Percentiles rank a stretch among this genome's conserved stretches.
Evolutionary conservation across 2,888 invertebrate species (phyloP).

Genomic region (Bombyx huttoni): DNA sequence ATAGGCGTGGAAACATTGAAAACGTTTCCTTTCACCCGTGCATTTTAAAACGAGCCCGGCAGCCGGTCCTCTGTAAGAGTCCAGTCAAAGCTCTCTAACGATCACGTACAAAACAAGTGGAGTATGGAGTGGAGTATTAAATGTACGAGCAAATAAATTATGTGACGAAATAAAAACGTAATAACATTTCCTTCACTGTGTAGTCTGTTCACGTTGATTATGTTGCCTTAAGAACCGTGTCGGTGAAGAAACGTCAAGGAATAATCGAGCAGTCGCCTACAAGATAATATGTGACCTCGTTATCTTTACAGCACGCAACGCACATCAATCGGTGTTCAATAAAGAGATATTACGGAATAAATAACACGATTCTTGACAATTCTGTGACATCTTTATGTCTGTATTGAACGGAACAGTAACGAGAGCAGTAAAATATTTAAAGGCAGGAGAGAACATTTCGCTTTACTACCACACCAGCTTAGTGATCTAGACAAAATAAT

Average conservation of each 20-base stretch:
- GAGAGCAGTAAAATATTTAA: neutral
- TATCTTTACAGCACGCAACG: slow-evolving; percentile 38
- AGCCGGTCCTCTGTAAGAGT: slow-evolving; percentile 17
- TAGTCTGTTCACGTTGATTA: neutral
- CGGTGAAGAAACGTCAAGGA: slow-evolving; percentile 8
- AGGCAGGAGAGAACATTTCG: neutral
- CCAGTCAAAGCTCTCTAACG: slow-evolving; percentile 33
- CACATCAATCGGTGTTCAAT: slow-evolving; percentile 24
- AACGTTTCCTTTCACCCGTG: slow-evolving; percentile 41
- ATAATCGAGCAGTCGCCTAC: slow-evolving; percentile 18
- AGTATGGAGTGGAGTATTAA: neutral
- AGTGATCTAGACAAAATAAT: too few species aligned
- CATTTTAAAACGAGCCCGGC: slow-evolving; percentile 24
- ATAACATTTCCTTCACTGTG: neutral
- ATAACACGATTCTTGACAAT: slow-evolving; percentile 12
- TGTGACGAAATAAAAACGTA: neutral
- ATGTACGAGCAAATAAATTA: too few species aligned
- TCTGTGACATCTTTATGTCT: slow-evolving; percentile 1
- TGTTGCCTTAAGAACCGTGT: neutral
- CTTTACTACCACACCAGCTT: too few species aligned
- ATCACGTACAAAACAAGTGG: slow-evolving; percentile 1
- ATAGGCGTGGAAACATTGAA: slow-evolving; percentile 36
- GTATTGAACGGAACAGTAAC: neutral
- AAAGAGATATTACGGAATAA: slow-evolving; percentile 23
- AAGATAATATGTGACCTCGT: slow-evolving; percentile 44